A percentile compares a stretch with the other conserved stretches of the same genome.
Conservation (phyloP, 2,113 vertebrate genomes). For the Nesogale talazaci region DNA sequence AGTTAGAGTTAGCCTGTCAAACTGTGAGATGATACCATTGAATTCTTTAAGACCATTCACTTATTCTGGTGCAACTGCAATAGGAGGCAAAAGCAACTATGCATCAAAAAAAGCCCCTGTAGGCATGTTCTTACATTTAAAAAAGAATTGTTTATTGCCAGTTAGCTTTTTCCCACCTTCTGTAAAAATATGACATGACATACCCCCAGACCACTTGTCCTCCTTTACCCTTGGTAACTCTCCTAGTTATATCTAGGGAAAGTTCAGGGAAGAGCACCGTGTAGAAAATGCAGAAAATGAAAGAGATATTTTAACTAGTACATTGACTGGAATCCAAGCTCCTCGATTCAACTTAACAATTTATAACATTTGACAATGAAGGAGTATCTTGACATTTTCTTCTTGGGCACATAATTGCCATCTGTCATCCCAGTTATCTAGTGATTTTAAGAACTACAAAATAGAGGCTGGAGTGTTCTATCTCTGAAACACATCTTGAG, state of each 20-base stretch:
- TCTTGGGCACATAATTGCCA: neutral
- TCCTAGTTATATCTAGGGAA: neutral
- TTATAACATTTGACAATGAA: conserved; percentile 33
- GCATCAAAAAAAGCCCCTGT: neutral
- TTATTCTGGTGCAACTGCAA: neutral
- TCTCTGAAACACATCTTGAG: conserved; percentile 4
- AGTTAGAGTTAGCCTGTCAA: neutral
- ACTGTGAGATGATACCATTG: neutral
- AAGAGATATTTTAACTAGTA: neutral
- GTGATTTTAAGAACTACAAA: conserved; percentile 57
- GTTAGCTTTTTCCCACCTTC: neutral
- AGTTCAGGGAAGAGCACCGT: fast-evolving
- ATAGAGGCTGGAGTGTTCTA: neutral
- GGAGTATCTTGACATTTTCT: conserved; percentile 35
- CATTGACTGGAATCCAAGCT: neutral
- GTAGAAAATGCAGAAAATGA: neutral
- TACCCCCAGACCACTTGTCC: neutral
- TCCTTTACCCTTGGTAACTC: neutral
- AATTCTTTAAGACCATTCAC: neutral
- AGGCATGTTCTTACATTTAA: neutral
- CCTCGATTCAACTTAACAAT: neutral
- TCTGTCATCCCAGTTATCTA: neutral
- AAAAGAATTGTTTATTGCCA: neutral
- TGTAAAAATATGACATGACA: fast-evolving
- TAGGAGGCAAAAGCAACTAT: neutral